These are phyloP conservation scores for Nymphalis c-album DNA, from an alignment of 2,888 invertebrate species.

Conservation along the genomic window DNA sequence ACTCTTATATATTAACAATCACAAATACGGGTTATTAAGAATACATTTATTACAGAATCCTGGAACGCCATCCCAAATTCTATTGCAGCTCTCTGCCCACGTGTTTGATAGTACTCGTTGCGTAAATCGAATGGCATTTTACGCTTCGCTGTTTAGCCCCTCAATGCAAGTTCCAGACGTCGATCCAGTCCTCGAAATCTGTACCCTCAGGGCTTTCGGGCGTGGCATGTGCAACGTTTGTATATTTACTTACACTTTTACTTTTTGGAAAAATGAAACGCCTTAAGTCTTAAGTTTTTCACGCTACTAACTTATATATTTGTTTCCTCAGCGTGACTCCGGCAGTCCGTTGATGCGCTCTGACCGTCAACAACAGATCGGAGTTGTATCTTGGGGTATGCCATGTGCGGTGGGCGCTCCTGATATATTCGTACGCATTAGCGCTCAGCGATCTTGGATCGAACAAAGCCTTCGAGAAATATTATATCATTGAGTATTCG, in stretches of 20 bases:
- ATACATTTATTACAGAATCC: constrained; percentile 41
- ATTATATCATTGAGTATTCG: neutral
- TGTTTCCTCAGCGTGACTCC: constrained; percentile 53
- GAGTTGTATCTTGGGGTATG: constrained; percentile 60
- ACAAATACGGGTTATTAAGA: too few relatives aligned
- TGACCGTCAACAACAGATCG: constrained; percentile 44
- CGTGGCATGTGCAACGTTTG: constrained; percentile 60
- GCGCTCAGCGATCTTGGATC: constrained; percentile 44
- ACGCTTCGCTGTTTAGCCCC: constrained; percentile 39
- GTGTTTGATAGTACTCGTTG: constrained; percentile 45
- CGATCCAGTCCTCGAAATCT: constrained; percentile 56
- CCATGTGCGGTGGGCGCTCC: constrained; percentile 57
- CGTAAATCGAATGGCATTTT: constrained; percentile 32
- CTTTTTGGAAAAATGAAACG: too few relatives aligned
- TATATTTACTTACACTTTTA: neutral
- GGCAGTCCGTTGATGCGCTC: constrained; percentile 52
- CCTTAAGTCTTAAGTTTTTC: too few relatives aligned
- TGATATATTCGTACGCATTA: constrained; percentile 52
- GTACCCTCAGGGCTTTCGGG: constrained; percentile 51
- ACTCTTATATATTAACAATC: too few relatives aligned
- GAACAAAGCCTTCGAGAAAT: neutral
- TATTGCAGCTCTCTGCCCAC: constrained; percentile 40
- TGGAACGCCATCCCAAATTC: constrained; percentile 46
- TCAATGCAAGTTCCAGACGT: constrained; percentile 45
- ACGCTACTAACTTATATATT: neutral